Percentiles rank a stretch among this genome's conserved stretches.
Conservation (phyloP, 2,888 invertebrate species). For the Rambutsinella grinnellia region DNA sequence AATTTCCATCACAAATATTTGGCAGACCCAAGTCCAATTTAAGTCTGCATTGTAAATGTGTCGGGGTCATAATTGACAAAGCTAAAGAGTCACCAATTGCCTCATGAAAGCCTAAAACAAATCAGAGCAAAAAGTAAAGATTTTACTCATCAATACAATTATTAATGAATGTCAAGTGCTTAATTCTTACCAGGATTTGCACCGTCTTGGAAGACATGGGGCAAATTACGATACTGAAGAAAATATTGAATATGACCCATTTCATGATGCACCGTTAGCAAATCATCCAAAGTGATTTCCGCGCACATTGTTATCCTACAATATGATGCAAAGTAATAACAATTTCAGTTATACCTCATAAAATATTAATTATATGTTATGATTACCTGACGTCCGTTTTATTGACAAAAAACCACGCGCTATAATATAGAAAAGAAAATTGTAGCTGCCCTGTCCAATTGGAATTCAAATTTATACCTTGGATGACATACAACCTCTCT, state of each 20-base stretch:
- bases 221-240: conserved; percentile 80
- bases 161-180: neutral
- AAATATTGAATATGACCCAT: conserved; percentile 81
- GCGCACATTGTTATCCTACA: conserved; percentile 75
- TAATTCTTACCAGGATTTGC: conserved; percentile 78
- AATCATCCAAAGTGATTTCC: conserved; percentile 81
- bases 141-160: no score
- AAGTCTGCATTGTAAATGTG: conserved; percentile 61
- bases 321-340: no score
- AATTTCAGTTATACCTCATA: neutral
- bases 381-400: conserved; percentile 28
- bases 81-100: conserved; percentile 68
- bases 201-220: conserved; percentile 79
- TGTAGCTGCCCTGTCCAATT: neutral
- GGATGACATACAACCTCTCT: conserved; percentile 77
- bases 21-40: conserved; percentile 41
- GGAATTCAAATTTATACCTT: conserved; percentile 13
- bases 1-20: conserved; percentile 27
- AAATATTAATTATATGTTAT: conserved; percentile 16
- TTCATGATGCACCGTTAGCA: conserved; percentile 86
- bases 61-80: conserved; percentile 66
- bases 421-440: conserved; percentile 67
- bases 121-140: no score
- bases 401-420: conserved; percentile 89
- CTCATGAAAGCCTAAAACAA: conserved; percentile 67